Base-by-base conservation (phyloP, 2,113 vertebrate species). In the Aspidoscelis tigris region DNA sequence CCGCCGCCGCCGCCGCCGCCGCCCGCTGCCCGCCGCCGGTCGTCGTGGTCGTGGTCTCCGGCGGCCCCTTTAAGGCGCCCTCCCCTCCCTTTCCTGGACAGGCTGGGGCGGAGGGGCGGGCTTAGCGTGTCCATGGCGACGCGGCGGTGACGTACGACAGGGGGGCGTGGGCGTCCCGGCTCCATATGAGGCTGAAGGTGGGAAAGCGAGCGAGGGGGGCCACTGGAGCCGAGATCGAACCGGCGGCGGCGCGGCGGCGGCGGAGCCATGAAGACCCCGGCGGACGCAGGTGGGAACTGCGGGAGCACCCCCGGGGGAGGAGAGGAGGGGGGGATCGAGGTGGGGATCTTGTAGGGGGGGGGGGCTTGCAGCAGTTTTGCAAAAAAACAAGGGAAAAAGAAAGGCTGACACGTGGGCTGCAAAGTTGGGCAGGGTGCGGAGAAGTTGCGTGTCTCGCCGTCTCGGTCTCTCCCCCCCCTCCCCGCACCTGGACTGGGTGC, bases 131-230 rank as follows among this genome's bases (percentile, higher is more conserved):
- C 94, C 93, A 96, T 96, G 93, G 95, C 94, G 92, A 94, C 95
- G 93, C 94, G 93, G 95, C 93, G 96, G 95, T 96, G 95, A 96
- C 95, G 92, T 94, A 82, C 90, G 86, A 84, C 87, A 88, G 89
- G 90, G 93, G 92, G 94, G 94, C 93, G 93, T 93, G 94, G 93
- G 93, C 92, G 94, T 95, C 94, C 94, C 94, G 94, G 93, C 93
- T 91, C 92, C 89, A 89, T 93, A 94, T 85, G 90, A 90, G 87
- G 90, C 90, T 83, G 91, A 87, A 89, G 89, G 87, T 93, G 93
- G 88, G 85, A 73, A 71, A 71, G 87, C 70, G 70, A 66, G 87
- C 66, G 74, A 83, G 85, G 79, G 79, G 68, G 44, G 93, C 93
- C 94, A 93, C 5, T 9, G 8, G 95, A 95, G 84, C 93, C 92